Evolutionary conservation across 2,113 vertebrate genomes (phyloP).

Genomic region (Eublepharis macularius): DNA sequence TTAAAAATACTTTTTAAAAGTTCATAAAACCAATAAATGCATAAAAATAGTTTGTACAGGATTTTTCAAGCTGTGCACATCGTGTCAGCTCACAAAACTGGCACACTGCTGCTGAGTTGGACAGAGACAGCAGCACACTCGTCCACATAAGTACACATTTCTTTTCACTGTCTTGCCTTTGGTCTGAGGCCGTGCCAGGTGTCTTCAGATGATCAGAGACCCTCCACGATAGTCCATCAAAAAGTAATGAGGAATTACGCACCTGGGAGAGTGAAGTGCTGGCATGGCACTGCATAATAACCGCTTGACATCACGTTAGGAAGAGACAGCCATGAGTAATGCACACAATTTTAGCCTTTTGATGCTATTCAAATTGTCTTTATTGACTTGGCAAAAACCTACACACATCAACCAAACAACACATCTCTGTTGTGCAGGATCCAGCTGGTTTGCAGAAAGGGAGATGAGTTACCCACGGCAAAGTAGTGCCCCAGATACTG

Average conservation of each 20-base stretch:
- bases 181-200: not conserved
- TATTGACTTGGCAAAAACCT: not conserved
- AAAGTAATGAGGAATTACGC: not conserved
- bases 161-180: not conserved
- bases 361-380: not conserved
- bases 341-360: not conserved
- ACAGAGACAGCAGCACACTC: too few relatives aligned
- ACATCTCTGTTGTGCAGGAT: too few relatives aligned
- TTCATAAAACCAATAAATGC: too few relatives aligned
- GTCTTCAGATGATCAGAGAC: not conserved
- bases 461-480: not conserved
- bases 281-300: not conserved
- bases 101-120: too few relatives aligned
- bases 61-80: too few relatives aligned
- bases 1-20: too few relatives aligned
- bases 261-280: not conserved
- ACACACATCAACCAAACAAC: not conserved
- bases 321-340: not conserved
- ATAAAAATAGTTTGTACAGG: too few relatives aligned
- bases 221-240: not conserved
- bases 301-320: not conserved
- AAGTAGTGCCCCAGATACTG: not conserved
- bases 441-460: not conserved
- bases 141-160: too few relatives aligned
- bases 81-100: too few relatives aligned